Evolutionary conservation across 2,797 vertebrate species (phyloP).

Genomic region (Philypnodon macrostomus): DNA sequence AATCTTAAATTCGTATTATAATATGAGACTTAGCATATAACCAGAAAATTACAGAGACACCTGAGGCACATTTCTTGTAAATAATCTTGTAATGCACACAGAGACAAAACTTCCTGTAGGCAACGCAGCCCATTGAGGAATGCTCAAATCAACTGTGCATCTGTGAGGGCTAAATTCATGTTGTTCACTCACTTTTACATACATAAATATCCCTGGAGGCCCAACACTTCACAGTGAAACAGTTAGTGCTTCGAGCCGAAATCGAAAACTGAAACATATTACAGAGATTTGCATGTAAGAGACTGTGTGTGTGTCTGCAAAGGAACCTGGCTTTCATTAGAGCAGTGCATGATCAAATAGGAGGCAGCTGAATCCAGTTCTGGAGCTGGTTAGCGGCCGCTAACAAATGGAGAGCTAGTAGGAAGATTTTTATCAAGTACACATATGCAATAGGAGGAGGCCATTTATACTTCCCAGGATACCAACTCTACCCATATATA

Average conservation of each 20-base stretch:
- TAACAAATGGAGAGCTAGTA: constrained; percentile 66
- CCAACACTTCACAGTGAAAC: constrained; percentile 49
- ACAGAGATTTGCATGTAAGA: constrained; percentile 22
- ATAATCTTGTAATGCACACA: constrained; percentile 43
- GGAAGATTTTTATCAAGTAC: constrained; percentile 75
- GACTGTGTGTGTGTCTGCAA: constrained; percentile 27
- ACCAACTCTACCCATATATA: constrained; percentile 35
- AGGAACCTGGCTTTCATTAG: constrained; percentile 70
- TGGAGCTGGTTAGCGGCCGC: constrained; percentile 71
- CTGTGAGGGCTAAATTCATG: constrained; percentile 42
- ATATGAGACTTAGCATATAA: constrained; percentile 35
- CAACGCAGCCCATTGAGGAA: constrained; percentile 40
- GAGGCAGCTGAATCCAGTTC: constrained; percentile 68
- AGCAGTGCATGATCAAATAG: constrained; percentile 69
- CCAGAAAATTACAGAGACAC: constrained; percentile 44
- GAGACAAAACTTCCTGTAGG: constrained; percentile 40
- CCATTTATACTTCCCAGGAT: constrained; percentile 65
- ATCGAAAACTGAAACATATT: constrained; percentile 60
- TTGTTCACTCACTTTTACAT: constrained; percentile 47
- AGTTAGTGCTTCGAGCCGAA: constrained; percentile 35
- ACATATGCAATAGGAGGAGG: constrained; percentile 54
- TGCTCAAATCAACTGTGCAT: constrained; percentile 37
- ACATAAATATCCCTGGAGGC: constrained; percentile 55
- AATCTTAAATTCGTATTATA: constrained; percentile 49
- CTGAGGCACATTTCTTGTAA: constrained; percentile 49